These are phyloP conservation scores for Bombus balteatus DNA, from an alignment of 1,140 invertebrate genomes.

Conservation along the genomic window DNA sequence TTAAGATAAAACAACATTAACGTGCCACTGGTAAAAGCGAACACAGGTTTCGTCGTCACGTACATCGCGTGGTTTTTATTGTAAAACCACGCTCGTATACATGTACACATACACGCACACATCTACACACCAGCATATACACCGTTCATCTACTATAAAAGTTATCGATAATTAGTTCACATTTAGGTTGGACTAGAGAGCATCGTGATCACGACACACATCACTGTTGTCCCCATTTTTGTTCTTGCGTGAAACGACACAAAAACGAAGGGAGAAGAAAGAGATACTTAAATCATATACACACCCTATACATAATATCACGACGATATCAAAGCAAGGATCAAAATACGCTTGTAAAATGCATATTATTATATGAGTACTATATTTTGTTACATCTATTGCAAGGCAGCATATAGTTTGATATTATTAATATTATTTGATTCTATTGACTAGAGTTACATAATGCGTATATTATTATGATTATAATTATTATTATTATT, in stretches of 20 bases:
- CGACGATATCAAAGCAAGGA: constrained; percentile 81
- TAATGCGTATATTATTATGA: constrained; percentile 61
- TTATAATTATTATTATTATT: constrained; percentile 60
- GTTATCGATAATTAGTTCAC: constrained; percentile 2
- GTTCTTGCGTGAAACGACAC: not conserved
- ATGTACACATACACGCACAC: not conserved
- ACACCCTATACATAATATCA: constrained; percentile 35
- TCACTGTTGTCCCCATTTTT: not conserved
- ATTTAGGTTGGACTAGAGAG: constrained; percentile 30
- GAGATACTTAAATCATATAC: constrained; percentile 8
- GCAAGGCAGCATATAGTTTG: constrained; percentile 77
- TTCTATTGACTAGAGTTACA: constrained; percentile 76
- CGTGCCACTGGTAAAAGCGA: constrained; percentile 57
- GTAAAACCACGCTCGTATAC: not conserved
- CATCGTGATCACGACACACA: constrained; percentile 25
- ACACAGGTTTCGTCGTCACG: constrained; percentile 13
- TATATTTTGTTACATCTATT: constrained; percentile 83
- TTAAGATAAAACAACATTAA: constrained; percentile 46
- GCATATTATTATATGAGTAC: constrained; percentile 81
- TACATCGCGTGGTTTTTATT: constrained; percentile 6
- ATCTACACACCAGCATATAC: not conserved
- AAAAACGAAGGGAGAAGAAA: not conserved
- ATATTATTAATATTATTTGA: constrained; percentile 80
- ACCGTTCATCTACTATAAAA: not conserved
- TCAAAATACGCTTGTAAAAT: constrained; percentile 84